These are phyloP conservation scores for Vulpes vulpes DNA, from an alignment of 2,113 vertebrate genomes.

Conservation along the genomic window DNA sequence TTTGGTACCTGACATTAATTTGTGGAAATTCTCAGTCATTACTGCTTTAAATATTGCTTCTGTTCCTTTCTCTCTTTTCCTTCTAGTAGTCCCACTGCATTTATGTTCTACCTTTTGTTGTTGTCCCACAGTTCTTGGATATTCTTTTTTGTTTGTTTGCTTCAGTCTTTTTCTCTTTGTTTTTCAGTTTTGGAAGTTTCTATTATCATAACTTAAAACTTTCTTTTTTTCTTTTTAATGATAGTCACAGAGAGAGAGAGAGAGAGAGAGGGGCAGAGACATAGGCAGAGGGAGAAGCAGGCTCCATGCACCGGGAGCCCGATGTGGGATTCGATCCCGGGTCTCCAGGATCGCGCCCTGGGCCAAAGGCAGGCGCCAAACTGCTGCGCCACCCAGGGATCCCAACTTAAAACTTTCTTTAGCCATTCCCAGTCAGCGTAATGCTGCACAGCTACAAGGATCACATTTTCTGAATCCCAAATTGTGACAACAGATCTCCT, in stretches of 20 bases:
- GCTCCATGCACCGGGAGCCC: too few species aligned
- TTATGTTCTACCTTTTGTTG: neutral
- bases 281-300: too few species aligned
- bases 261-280: too few species aligned
- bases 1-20: conserved; percentile 23
- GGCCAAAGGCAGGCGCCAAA: too few species aligned
- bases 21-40: neutral
- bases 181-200: neutral
- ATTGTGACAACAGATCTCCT: neutral
- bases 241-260: too few species aligned
- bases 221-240: neutral
- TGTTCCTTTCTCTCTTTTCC: neutral
- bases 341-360: too few species aligned
- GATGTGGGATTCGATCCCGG: too few species aligned
- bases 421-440: neutral
- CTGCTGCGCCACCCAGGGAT: too few species aligned
- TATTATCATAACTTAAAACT: neutral
- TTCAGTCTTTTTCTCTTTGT: neutral
- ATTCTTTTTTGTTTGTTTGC: neutral
- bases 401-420: neutral
- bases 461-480: neutral
- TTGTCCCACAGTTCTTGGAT: neutral
- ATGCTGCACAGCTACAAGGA: neutral
- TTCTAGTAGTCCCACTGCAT: neutral
- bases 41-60: neutral